Conservation (phyloP, 2,113 vertebrate species). For the Pycnonotus jocosus region DNA sequence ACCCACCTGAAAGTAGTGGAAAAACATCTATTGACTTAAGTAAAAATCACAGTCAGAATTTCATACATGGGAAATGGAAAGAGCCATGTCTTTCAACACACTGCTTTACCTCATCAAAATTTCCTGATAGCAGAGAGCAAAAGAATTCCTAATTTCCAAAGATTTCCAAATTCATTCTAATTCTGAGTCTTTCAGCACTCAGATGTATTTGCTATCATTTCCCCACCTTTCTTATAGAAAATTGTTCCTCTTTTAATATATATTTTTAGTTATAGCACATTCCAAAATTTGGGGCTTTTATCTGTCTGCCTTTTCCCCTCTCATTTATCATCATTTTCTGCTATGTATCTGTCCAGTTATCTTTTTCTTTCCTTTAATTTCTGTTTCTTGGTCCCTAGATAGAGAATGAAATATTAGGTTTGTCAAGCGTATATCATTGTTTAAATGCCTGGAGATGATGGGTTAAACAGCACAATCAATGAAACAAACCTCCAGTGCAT, state of each 20-base stretch:
- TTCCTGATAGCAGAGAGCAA: neutral
- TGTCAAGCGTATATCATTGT: constrained; percentile 81
- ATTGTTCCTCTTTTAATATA: neutral
- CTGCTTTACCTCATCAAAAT: neutral
- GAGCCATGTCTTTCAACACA: neutral
- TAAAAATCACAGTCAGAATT: neutral
- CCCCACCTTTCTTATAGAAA: neutral
- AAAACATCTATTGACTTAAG: neutral
- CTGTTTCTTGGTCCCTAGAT: constrained; percentile 73
- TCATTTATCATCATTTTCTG: constrained; percentile 75
- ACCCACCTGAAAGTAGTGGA: neutral
- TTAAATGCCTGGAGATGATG: constrained; percentile 82
- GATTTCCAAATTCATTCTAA: neutral
- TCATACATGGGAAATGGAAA: neutral
- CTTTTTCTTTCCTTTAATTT: constrained; percentile 75
- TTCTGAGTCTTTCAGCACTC: neutral
- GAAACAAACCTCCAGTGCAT: constrained; percentile 80
- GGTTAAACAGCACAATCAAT: constrained; percentile 84
- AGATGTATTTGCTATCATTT: neutral
- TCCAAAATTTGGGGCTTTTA: constrained; percentile 52
- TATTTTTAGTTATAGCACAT: constrained; percentile 15
- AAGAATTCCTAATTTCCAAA: neutral
- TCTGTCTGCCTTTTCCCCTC: constrained; percentile 41
- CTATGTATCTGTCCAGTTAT: constrained; percentile 71
- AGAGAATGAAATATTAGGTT: constrained; percentile 84